These are phyloP conservation scores for Zoroaster sp. DNA, from an alignment of 53 echinoderm and acorn worm genomes.

Conservation along the genomic window DNA sequence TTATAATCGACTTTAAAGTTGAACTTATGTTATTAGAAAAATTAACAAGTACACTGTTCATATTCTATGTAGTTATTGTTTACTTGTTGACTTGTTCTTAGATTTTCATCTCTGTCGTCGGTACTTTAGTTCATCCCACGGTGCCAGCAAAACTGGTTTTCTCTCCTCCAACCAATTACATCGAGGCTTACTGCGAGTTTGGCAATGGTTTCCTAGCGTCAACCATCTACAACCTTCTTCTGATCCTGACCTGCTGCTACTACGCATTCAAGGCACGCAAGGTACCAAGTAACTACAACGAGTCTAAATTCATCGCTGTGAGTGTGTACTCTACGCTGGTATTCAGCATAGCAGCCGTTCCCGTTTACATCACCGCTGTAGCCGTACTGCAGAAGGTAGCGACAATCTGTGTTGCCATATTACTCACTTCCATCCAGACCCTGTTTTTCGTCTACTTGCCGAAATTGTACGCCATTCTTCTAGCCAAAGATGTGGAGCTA, in stretches of 20 bases:
- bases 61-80: not conserved
- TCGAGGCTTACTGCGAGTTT: conserved; percentile 15
- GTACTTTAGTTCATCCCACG: not conserved
- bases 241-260: conserved; percentile 6
- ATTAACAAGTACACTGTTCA: too few relatives aligned
- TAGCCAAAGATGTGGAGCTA: conserved; percentile 18
- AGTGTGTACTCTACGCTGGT: conserved; percentile 53
- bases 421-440: conserved; percentile 47
- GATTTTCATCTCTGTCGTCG: not conserved
- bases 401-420: conserved; percentile 46
- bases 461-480: conserved; percentile 49
- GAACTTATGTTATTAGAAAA: too few relatives aligned
- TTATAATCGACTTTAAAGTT: too few relatives aligned
- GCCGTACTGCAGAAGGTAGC: conserved; percentile 39
- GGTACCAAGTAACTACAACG: conserved; percentile 33
- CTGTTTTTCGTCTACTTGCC: conserved; percentile 52
- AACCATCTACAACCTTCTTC: conserved; percentile 6
- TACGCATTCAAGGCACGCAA: conserved; percentile 15
- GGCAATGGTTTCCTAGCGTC: conserved; percentile 18
- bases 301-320: conserved; percentile 24
- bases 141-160: not conserved
- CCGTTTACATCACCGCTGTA: conserved; percentile 42
- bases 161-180: not conserved
- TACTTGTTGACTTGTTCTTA: not conserved
- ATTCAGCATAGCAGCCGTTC: conserved; percentile 46